Evolutionary conservation across 2,113 vertebrate genomes (phyloP).

Genomic region (Cichladusa arquata): DNA sequence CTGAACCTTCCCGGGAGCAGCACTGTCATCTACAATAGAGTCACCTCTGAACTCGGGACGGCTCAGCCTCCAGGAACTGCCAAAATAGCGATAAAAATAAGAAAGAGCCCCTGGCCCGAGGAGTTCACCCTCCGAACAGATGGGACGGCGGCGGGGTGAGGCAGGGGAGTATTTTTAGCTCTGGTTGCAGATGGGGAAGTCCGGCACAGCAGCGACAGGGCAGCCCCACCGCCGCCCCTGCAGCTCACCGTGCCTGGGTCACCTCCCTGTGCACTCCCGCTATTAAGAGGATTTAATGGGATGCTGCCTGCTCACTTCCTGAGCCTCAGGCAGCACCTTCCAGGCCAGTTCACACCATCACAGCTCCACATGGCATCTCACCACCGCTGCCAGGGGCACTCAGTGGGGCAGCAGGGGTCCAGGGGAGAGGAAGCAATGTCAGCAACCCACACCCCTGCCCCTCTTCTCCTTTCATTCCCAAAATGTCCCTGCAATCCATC

Average conservation of each 20-base stretch:
- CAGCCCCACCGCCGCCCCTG: neutral
- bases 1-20: neutral
- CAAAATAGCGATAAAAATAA: neutral
- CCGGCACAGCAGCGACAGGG: neutral
- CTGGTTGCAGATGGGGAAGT: slow-evolving; percentile 19
- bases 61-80: slow-evolving; percentile 29
- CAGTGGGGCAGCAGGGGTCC: accelerated
- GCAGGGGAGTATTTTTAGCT: slow-evolving; percentile 10
- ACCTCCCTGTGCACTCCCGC: accelerated
- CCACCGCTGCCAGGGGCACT: accelerated
- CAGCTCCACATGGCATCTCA: neutral
- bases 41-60: neutral
- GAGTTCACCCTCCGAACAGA: neutral
- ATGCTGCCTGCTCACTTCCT: neutral
- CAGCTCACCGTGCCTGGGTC: neutral
- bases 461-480: neutral
- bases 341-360: neutral
- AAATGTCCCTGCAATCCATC: neutral
- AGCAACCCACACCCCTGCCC: neutral
- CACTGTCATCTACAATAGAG: slow-evolving; percentile 6
- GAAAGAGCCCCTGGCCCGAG: neutral
- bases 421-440: accelerated
- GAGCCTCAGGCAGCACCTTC: neutral
- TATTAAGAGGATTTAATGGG: neutral
- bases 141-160: neutral